Percentiles rank a stretch among this genome's conserved stretches.
Conservation (phyloP, 2,113 vertebrate species). For the Lanius ludovicianus region DNA sequence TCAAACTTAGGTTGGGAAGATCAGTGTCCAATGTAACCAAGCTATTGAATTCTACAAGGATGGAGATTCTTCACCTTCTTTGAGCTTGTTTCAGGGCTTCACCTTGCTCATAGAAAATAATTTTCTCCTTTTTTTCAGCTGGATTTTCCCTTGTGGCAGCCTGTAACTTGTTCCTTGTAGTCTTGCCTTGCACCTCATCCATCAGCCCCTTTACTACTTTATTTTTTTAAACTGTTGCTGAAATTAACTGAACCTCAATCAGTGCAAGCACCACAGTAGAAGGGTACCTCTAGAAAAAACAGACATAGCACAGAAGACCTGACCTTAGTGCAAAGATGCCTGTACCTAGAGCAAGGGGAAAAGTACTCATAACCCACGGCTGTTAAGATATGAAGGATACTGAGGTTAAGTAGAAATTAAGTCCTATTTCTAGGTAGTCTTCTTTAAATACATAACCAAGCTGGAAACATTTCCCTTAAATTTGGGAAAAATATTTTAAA, state of each 20-base stretch:
- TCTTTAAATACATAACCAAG: not conserved
- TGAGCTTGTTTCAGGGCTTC: not conserved
- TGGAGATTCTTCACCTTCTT: not conserved
- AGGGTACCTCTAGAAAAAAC: not conserved
- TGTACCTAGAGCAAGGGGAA: accelerated
- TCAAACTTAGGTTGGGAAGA: not conserved
- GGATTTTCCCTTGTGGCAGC: not conserved
- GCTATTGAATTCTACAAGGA: not conserved
- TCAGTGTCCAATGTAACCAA: accelerated
- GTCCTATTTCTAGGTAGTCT: not conserved
- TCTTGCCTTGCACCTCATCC: not conserved
- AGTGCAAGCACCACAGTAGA: not conserved
- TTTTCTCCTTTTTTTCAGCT: not conserved
- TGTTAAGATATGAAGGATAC: not conserved
- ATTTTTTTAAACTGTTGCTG: not conserved
- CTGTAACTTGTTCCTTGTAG: not conserved
- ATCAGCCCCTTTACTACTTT: not conserved
- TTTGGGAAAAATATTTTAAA: not conserved
- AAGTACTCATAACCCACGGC: not conserved
- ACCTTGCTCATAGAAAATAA: not conserved
- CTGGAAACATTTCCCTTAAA: not conserved
- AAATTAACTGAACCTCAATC: not conserved
- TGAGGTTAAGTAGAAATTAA: not conserved
- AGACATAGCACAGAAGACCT: not conserved
- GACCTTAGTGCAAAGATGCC: not conserved